Base-by-base conservation (phyloP, 2,797 vertebrate species). In the Thamnophis elegans region DNA sequence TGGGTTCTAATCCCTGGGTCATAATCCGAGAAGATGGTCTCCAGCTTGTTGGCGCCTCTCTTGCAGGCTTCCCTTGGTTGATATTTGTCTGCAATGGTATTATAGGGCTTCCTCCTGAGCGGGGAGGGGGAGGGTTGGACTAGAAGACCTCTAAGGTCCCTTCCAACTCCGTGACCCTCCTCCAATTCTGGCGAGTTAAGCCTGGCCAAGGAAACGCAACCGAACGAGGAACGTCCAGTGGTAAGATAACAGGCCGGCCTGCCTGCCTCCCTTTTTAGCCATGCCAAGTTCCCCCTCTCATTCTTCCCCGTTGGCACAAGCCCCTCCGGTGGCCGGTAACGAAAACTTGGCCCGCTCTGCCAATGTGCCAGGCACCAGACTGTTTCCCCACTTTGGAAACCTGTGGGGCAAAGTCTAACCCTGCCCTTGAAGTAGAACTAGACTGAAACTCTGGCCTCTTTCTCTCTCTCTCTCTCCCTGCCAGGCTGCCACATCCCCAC, bases 401-500 rank as follows among this genome's bases (percentile, higher is more conserved):
- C 62, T 59, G 16, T 42, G 36, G 89, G 68, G 9, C 85, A 88
- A 93, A 93, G 92, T 93, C 89, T 89, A 90, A 14, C 6, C 85
- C 47, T 10, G 42, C 13, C 20, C 9, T 32, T 20, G 3, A 14
- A 36, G 36, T 20, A 7, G 1, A 7, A 1, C 13, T 11, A 20
- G 42, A 89, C 1, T 18, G 36, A 20, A 13, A 6, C 5, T 4
- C 8, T 1, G 12, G 2, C 2, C 12, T 25, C 25, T 28, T 14
- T 59, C 12, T 7, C 8, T 3, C n/a, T 78, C 18, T 16, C 11
- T 22, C 5, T 59, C 32, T 5, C 5, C 53, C 4, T 28, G 51
- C 59, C 5, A 1, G 20, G n/a, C 14, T 26, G 26, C 60, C 42
- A 62, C 28, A 53, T 42, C 62, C 53, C 73, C 54, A 32, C 55